Base-by-base conservation (phyloP, 2,888 invertebrate genomes). In the Drosophila mimica region DNA sequence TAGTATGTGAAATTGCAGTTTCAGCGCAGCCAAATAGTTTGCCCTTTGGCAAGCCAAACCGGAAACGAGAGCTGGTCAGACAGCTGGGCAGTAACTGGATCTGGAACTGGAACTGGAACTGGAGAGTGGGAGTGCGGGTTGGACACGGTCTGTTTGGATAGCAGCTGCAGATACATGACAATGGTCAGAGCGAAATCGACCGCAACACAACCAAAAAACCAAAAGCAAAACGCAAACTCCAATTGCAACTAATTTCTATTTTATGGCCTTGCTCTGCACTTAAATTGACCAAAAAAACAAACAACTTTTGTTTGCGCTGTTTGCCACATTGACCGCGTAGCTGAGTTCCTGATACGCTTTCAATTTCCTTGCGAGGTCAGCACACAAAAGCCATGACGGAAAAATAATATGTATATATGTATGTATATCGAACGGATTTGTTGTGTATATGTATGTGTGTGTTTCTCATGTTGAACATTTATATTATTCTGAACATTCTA, bases 161-260 rank as follows among this genome's bases (percentile, higher is more conserved):
- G 46, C 78, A 79, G 76, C 76, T 75, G 80, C 68, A 80, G 33
- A 53, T 49, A 74, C 65, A 81, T 71, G 71, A 71, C 43, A 58
- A 65, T 43, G 78, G 67, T 75, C 65, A 71, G 61, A 46, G 53
- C 61, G 62, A 82, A 82, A 69, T 60, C 71, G 64, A 85, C 85
- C 85, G 82, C 84, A 88, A 81, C 84, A 79, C 73, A 79, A 76
- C 87, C 84, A 49, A 76, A 76, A 80, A 86, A 72, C 74, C 89
- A 83, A 88, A 76, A 87, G 84, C 85, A 83, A 86, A 86, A 79
- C 84, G 79, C 87, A 83, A 87, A 88, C 85, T 85, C 74, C 76
- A 85, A 88, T 88, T 85, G 89, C 84, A 88, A 85, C 85, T 85
- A 89, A 89, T 87, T 85, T 89, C 87, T 85, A 79, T 88, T 85